Conservation (phyloP, 2,797 vertebrate species). For the Nannoperca australis region DNA sequence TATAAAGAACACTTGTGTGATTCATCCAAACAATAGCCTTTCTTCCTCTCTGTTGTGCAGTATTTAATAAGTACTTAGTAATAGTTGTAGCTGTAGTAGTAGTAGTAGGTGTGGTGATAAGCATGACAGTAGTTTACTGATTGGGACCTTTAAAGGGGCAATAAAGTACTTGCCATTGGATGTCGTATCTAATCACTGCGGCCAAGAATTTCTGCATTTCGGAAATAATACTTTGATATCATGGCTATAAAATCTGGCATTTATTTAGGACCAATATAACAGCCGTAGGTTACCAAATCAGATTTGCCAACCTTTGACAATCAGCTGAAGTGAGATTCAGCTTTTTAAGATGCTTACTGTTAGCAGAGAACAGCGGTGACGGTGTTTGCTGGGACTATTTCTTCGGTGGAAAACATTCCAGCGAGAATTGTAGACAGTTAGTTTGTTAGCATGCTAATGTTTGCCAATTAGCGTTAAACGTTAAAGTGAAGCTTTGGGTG, state of each 20-base stretch:
- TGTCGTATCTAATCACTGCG: background rate
- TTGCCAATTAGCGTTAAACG: too few relatives aligned
- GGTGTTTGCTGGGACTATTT: too few relatives aligned
- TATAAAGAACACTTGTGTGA: background rate
- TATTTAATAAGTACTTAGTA: background rate
- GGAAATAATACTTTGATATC: background rate
- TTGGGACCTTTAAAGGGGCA: background rate
- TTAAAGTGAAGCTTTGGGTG: too few relatives aligned
- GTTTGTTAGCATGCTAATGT: too few relatives aligned
- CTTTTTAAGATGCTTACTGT: too few relatives aligned
- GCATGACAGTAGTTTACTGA: background rate
- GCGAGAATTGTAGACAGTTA: too few relatives aligned
- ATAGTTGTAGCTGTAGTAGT: background rate
- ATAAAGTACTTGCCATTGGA: background rate
- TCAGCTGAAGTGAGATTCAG: too few relatives aligned
- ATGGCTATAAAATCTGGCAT: slow-evolving; percentile 6
- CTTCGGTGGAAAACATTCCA: too few relatives aligned
- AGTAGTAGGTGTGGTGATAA: background rate
- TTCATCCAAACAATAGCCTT: background rate
- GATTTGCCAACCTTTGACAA: too few relatives aligned
- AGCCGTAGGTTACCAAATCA: background rate
- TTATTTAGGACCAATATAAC: background rate
- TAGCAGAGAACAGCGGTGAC: too few relatives aligned
- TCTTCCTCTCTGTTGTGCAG: background rate
- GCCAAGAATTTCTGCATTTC: background rate